Base-by-base conservation (phyloP, 2,113 vertebrate species). In the Sula dactylatra region DNA sequence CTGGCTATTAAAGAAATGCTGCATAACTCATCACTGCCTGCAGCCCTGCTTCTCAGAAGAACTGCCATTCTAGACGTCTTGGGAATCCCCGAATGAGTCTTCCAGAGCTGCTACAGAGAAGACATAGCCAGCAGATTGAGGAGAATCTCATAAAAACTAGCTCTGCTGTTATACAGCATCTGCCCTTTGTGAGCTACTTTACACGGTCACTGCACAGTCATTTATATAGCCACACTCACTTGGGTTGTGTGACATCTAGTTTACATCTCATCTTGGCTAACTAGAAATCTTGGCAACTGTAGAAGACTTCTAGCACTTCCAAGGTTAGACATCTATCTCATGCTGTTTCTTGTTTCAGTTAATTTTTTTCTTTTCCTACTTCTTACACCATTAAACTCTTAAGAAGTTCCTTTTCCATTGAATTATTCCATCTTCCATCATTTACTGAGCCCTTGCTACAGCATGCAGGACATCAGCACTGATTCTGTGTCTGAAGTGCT, bases 271-370 rank as follows among this genome's bases (percentile, higher is more conserved):
- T 66, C 81, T 92, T 59, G 86, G 58, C 82, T n/a, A 42, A 34
- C 56, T 29, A 44, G 89, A 20, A 90, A 52, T 55, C 82, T 89
- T 97, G 97, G 96, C 95, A 96, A 90, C 13, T 19, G 49, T 64
- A 8, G 61, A 82, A 86, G 78, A 3, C 81, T 93, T 45, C 86
- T 82, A 92, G 61, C 62, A 73, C 44, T 62, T 91, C 73, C 86
- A 93, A 59, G 42, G 9, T 66, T 73, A 45, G 81, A 65, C 88
- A 76, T 91, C 54, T 54, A 7, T 42, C 62, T 83, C 58, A 2
- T 44, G 62, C 78, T 82, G 14, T 24, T 82, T 88, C 93, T 96
- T 19, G 29, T 80, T 95, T 90, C 93, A 95, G 94, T 47, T 96
- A 15, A 72, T 94, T 91, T 56, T 87, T 97, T 89, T 85, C 31